phyloP scores from a whole-genome alignment of 2,113 vertebrate genomes.

The Chitala chitala region DNA sequence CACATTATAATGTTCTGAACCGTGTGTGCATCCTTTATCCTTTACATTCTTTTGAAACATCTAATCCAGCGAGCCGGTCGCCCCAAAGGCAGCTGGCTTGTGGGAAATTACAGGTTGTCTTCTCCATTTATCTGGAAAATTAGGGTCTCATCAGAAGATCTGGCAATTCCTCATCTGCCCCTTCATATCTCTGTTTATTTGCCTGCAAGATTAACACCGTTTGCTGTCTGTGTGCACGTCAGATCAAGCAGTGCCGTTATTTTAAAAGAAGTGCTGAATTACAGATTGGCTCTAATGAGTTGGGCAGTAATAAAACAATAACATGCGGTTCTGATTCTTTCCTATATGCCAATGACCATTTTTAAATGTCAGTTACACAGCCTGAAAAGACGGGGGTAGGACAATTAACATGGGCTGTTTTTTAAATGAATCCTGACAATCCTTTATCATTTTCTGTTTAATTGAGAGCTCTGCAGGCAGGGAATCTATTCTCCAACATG shows the following conservation, averaged over 20 bases:
- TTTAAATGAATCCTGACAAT: background rate
- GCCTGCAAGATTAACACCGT: conserved; percentile 5
- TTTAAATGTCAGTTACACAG: background rate
- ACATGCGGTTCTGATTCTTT: no score
- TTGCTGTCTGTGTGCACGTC: background rate
- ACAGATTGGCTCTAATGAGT: background rate
- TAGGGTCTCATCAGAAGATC: conserved; percentile 16
- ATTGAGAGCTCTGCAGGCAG: background rate
- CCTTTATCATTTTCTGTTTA: background rate
- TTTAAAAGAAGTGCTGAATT: background rate
- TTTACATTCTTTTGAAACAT: background rate
- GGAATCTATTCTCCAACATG: background rate
- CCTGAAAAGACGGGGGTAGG: background rate
- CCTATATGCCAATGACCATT: no score
- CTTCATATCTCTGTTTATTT: background rate
- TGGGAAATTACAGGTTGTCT: conserved; percentile 20
- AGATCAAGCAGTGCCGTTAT: background rate
- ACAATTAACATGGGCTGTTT: background rate
- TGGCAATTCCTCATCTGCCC: conserved; percentile 12
- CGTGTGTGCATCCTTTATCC: background rate
- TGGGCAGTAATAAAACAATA: background rate
- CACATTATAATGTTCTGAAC: background rate
- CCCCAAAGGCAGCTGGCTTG: conserved; percentile 15
- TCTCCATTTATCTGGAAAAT: conserved; percentile 20
- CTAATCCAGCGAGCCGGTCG: conserved; percentile 2